These are phyloP conservation scores for Nephotettix cincticeps DNA, from an alignment of 1,140 invertebrate genomes.

Conservation along the genomic window DNA sequence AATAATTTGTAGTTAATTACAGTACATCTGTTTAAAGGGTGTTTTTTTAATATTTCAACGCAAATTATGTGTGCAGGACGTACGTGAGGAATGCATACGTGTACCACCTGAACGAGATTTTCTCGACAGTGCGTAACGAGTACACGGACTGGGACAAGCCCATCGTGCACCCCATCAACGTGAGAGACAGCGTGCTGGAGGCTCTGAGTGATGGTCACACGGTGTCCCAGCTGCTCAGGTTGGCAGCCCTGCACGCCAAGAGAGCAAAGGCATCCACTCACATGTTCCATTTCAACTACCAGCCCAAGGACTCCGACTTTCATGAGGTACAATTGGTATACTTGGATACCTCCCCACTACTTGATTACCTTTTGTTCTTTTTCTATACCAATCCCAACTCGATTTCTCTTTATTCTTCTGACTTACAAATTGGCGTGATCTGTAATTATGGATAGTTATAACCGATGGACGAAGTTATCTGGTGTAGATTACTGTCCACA, in stretches of 20 bases:
- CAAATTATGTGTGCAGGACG: slow-evolving; percentile 64
- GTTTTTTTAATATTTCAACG: too few relatives aligned
- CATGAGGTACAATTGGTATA: slow-evolving; percentile 65
- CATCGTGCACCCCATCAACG: slow-evolving; percentile 78
- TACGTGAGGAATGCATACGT: slow-evolving; percentile 84
- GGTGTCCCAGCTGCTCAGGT: slow-evolving; percentile 66
- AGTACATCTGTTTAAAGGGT: too few relatives aligned
- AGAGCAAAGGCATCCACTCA: slow-evolving; percentile 64
- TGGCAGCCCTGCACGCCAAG: slow-evolving; percentile 68
- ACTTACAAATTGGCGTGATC: too few relatives aligned
- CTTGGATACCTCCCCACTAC: too few relatives aligned
- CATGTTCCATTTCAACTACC: slow-evolving; percentile 80
- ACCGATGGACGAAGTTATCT: too few relatives aligned
- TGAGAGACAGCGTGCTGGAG: slow-evolving; percentile 83
- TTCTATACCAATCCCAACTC: too few relatives aligned
- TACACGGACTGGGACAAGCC: slow-evolving; percentile 92
- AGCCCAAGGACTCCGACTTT: slow-evolving; percentile 71
- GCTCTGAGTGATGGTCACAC: slow-evolving; percentile 82
- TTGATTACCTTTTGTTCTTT: too few relatives aligned
- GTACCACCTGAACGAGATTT: slow-evolving; percentile 90
- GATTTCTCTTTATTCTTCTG: too few relatives aligned
- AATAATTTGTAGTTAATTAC: too few relatives aligned
- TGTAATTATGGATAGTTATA: too few relatives aligned
- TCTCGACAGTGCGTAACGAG: slow-evolving; percentile 85
- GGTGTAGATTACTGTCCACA: too few relatives aligned